Evolutionary conservation across 30 jellyfish, hydroid and myxozoan species (phyloP), one percentile per base, ranked within the genome.

Genomic region (Aurelia sp.): DNA sequence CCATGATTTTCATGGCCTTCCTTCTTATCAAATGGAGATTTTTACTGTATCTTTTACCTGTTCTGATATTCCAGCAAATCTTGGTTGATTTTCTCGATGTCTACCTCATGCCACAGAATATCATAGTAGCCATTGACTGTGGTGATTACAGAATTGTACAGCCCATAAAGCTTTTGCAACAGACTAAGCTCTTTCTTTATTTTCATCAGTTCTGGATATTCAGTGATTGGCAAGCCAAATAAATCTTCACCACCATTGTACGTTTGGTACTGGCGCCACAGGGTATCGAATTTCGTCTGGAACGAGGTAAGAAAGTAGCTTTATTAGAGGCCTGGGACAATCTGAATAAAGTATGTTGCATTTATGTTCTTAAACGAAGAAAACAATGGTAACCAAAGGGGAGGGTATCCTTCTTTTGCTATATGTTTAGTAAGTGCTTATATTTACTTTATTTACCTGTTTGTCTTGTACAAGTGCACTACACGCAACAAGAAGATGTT

Each of bases 221-320:
- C 99, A 27, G 97, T 88, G 30, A 89, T 58, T 11, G 99, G 96
- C 82, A 94, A 55, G 50, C 99, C 99, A 89, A 94, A 94, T 81
- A 94, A 67, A 44, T 94, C 99, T 79, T 94, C 99, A n/a, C 99
- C 99, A 19, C 99, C 99, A 64, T 89, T 74, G 78, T 94, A 94
- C 11, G 99, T 94, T 71, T 94, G 97, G 44, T 48, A 89, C 33
- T 89, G 93, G 7, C 99, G 89, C 97, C 97, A 94, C 47, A 94
- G 75, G 12, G 95, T 97, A 76, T 89, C 97, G 84, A 94, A 94
- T 71, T 96, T 93, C 48, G 97, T 70, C 99, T 94, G 37, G 16
- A 61, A 47, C 12, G 16, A 57, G 3, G 22, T 33, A 40, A 27
- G n/a, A 27, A 27, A 27, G 33, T 27, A 27, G 33, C 33, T 27